These are phyloP conservation scores for Clistopyga incitator DNA, from an alignment of 2,888 invertebrate genomes.

Conservation along the genomic window DNA sequence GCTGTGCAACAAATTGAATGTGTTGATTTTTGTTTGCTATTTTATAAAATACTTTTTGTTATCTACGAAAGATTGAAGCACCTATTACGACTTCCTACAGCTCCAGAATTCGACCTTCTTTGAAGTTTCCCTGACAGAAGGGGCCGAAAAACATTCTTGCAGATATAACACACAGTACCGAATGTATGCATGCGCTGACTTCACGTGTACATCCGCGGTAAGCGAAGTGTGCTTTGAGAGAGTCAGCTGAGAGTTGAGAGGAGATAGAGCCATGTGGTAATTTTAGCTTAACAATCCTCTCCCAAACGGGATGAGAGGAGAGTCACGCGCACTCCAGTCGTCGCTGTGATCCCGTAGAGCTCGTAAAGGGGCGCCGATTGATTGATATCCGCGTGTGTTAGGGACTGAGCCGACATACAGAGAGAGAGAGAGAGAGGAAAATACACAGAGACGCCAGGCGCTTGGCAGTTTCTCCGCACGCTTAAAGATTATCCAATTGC, in stretches of 20 bases:
- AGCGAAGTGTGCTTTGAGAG: slow-evolving; percentile 9
- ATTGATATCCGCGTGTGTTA: slow-evolving; percentile 77
- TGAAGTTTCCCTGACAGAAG: slow-evolving; percentile 14
- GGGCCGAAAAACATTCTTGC: slow-evolving; percentile 18
- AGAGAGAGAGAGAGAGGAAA: slow-evolving; percentile 15
- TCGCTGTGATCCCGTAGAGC: slow-evolving; percentile 64
- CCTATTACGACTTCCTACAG: slow-evolving; percentile 71
- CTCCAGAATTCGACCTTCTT: slow-evolving; percentile 26
- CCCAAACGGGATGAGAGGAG: slow-evolving; percentile 64
- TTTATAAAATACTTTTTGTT: neutral
- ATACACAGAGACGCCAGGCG: slow-evolving; percentile 40
- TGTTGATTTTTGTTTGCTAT: too few species aligned
- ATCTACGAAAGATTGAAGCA: slow-evolving; percentile 38
- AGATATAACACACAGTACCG: slow-evolving; percentile 10
- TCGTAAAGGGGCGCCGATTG: slow-evolving; percentile 80
- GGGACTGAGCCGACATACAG: slow-evolving; percentile 31
- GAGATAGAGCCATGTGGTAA: slow-evolving; percentile 78
- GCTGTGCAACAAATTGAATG: neutral
- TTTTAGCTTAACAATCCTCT: slow-evolving; percentile 80
- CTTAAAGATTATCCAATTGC: slow-evolving; percentile 33
- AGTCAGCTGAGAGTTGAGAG: slow-evolving; percentile 52
- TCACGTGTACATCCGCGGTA: slow-evolving; percentile 16
- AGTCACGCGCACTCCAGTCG: slow-evolving; percentile 64
- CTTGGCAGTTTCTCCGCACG: slow-evolving; percentile 37
- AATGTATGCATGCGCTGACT: slow-evolving; percentile 12